phyloP scores from a whole-genome alignment of 2,113 vertebrate species.

The Rallus limicola region DNA sequence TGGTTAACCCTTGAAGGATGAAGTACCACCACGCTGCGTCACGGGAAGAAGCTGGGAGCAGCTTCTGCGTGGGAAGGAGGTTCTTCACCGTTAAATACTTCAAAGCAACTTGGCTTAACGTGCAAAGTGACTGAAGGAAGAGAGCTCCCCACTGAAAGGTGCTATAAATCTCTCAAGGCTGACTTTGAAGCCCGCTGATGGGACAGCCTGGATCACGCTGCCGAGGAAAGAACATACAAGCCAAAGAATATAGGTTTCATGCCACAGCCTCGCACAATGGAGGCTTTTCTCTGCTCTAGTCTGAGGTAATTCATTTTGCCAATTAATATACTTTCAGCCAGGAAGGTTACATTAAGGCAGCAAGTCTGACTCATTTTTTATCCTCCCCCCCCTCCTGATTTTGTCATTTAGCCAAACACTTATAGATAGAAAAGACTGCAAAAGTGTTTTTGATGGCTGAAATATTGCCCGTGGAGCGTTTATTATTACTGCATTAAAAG shows the following conservation, averaged over 20 bases:
- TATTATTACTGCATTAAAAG: slow-evolving; percentile 57
- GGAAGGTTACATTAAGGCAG: slow-evolving; percentile 52
- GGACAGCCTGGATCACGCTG: not conserved
- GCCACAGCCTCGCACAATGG: not conserved
- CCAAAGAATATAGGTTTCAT: slow-evolving; percentile 5
- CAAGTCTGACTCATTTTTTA: slow-evolving; percentile 49
- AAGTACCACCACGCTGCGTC: fast-evolving
- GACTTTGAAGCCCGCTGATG: not conserved
- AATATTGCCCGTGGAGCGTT: slow-evolving; percentile 58
- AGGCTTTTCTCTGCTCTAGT: slow-evolving; percentile 31
- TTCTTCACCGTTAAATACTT: not conserved
- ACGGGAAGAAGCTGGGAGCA: not conserved
- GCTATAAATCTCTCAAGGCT: not conserved
- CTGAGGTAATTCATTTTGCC: slow-evolving; percentile 55
- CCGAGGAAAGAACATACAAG: not conserved
- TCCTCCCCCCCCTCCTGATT: not conserved
- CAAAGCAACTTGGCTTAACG: not conserved
- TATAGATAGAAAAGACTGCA: slow-evolving; percentile 40
- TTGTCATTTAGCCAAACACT: slow-evolving; percentile 47
- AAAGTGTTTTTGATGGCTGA: slow-evolving; percentile 52
- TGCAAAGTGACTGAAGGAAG: not conserved
- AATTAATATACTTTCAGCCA: slow-evolving; percentile 39
- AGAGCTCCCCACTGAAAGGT: not conserved
- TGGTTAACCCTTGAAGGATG: not conserved
- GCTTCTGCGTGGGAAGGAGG: fast-evolving